Base-by-base conservation (phyloP, 2,888 invertebrate species). In the Calameuta idolon region DNA sequence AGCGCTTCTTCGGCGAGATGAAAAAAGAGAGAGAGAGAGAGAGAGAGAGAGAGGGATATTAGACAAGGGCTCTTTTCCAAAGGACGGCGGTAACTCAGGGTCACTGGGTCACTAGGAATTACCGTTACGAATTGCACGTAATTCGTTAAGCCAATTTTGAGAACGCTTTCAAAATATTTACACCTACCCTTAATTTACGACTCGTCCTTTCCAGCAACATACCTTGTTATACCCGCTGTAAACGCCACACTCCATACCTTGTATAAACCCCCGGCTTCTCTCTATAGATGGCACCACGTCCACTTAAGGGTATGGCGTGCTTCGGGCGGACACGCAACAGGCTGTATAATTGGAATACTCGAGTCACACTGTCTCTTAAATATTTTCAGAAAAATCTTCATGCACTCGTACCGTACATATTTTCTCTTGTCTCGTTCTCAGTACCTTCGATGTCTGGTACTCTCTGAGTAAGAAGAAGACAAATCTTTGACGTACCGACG, bases 61-160 rank as follows among this genome's bases (percentile, higher is more conserved):
- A 55, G 5, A 23, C 9, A 9, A 55, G 55, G 15, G 15, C 23
- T 15, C 55, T 55, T 55, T 55, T 55, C 55, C 3, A 55, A 55
- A 55, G 55, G 55, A 2, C 23, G 55, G 23, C 0, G 23, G 55
- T 55, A 55, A 55, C 71, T 71, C 34, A 31, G 82, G 84, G 83
- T 82, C 83, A 85, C 73, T 87, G 85, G 86, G 86, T 85, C 84
- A 85, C 78, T 69, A 76, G 80, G 77, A 75, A 84, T 79, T 84
- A 78, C 83, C 81, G 84, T 82, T 81, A 82, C 77, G 79, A 86
- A 87, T 85, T 84, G 86, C 86, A 84, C 83, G 84, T 83, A 83
- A 80, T 83, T 80, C 81, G 79, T 82, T 73, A 34, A 71, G 71
- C 71, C 71, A 71, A 71, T 71, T 69, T 69, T 31, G 37, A 34